Percentiles rank a stretch among this genome's conserved stretches.
Evolutionary conservation across 2,113 vertebrate genomes (phyloP).

Genomic region (Festucalex cinctus): DNA sequence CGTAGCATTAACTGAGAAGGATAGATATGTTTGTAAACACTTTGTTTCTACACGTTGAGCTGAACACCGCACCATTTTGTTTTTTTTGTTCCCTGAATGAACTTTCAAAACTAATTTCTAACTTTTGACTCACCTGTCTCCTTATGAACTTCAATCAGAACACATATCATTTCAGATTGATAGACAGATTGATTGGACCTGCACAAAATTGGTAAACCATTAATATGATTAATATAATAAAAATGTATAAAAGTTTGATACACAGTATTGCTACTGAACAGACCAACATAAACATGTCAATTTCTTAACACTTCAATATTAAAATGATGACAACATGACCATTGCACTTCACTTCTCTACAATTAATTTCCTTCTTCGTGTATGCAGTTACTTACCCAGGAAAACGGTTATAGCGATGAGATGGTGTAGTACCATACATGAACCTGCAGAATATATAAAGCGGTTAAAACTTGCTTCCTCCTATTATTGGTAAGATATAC

Average conservation of each 20-base stretch:
- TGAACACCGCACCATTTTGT: neutral
- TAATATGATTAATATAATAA: neutral
- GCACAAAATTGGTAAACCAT: constrained; percentile 5
- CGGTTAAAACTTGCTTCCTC: neutral
- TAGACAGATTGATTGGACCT: constrained; percentile 37
- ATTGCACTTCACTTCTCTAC: neutral
- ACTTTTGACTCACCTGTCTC: constrained; percentile 27
- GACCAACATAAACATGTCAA: no score
- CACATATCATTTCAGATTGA: constrained; percentile 69
- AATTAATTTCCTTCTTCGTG: neutral
- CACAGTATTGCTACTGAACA: neutral
- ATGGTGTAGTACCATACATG: neutral
- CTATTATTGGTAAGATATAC: neutral
- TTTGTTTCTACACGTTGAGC: neutral
- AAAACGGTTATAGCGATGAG: neutral
- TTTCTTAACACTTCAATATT: neutral
- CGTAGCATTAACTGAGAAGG: constrained; percentile 24
- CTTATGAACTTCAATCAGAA: constrained; percentile 31
- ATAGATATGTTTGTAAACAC: neutral
- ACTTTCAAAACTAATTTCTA: neutral
- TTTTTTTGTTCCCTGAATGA: neutral
- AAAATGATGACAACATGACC: neutral
- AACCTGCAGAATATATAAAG: neutral
- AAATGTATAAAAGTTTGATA: neutral
- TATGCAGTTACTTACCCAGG: neutral